Evolutionary conservation across 2,113 vertebrate species (phyloP).

Genomic region (Chloropsis cyanopogon): DNA sequence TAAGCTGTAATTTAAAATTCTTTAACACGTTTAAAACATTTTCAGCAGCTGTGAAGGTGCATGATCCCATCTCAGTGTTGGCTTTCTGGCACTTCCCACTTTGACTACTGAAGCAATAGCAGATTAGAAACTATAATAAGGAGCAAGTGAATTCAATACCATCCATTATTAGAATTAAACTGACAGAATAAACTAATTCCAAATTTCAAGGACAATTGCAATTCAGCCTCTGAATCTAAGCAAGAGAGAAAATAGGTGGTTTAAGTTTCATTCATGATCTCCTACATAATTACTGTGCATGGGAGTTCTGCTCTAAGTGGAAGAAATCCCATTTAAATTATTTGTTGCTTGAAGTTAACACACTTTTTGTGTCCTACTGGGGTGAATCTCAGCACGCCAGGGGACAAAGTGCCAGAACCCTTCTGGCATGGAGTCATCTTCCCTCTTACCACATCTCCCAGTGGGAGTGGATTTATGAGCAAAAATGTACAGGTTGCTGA

Average conservation of each 20-base stretch:
- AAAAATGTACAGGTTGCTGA: not conserved
- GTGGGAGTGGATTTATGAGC: not conserved
- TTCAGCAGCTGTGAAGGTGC: not conserved
- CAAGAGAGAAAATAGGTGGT: not conserved
- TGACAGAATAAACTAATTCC: not conserved
- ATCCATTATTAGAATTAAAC: not conserved
- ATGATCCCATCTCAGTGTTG: not conserved
- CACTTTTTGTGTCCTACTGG: fast-evolving
- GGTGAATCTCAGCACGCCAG: not conserved
- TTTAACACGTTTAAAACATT: not conserved
- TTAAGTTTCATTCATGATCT: not conserved
- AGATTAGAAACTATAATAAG: not conserved
- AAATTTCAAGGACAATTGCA: not conserved
- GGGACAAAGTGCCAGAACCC: not conserved
- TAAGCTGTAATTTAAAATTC: not conserved
- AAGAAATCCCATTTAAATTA: not conserved
- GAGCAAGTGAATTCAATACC: not conserved
- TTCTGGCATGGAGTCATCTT: not conserved
- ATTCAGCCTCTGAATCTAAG: not conserved
- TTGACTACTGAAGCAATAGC: not conserved
- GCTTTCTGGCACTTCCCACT: not conserved
- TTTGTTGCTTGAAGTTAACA: not conserved
- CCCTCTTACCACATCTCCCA: not conserved
- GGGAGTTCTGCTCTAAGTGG: not conserved
- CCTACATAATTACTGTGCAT: not conserved